A percentile compares a stretch with the other conserved stretches of the same genome.
These are phyloP conservation scores for Erinaceus europaeus DNA, from an alignment of 2,113 vertebrate genomes.

Conservation along the genomic window DNA sequence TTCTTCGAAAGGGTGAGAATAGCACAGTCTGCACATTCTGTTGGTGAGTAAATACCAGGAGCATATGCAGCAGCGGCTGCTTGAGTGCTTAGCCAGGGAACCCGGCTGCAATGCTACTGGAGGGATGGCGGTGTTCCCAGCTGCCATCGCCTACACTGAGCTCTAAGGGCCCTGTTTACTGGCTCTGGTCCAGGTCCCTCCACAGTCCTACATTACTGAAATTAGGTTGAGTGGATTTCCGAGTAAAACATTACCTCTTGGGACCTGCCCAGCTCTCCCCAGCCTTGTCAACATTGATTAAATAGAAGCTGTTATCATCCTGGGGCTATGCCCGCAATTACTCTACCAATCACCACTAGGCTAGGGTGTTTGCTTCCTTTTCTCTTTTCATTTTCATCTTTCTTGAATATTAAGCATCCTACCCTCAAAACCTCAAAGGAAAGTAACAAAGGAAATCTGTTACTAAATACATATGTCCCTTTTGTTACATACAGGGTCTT, in stretches of 20 bases:
- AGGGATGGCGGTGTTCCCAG: constrained; percentile 76
- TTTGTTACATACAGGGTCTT: neutral
- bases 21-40: constrained; percentile 43
- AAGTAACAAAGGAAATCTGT: constrained; percentile 33
- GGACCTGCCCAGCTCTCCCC: constrained; percentile 83
- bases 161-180: constrained; percentile 80
- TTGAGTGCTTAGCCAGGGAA: constrained; percentile 53
- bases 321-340: constrained; percentile 79
- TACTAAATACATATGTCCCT: neutral
- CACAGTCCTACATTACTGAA: constrained; percentile 84
- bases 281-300: constrained; percentile 87
- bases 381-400: constrained; percentile 73
- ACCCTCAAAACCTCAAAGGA: constrained; percentile 57
- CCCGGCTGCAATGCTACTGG: constrained; percentile 60
- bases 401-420: constrained; percentile 76
- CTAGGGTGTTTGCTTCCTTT: constrained; percentile 73
- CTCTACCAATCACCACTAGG: constrained; percentile 75
- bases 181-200: constrained; percentile 81
- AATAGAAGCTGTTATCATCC: constrained; percentile 81
- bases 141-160: constrained; percentile 69
- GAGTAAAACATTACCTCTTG: constrained; percentile 85
- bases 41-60: constrained; percentile 65
- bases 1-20: constrained; percentile 72
- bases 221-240: constrained; percentile 88
- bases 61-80: constrained; percentile 70